A percentile compares a stretch with the other conserved stretches of the same genome.
Evolutionary conservation across 1,140 invertebrate species (phyloP).

Genomic region (Bathynomus jamesi): DNA sequence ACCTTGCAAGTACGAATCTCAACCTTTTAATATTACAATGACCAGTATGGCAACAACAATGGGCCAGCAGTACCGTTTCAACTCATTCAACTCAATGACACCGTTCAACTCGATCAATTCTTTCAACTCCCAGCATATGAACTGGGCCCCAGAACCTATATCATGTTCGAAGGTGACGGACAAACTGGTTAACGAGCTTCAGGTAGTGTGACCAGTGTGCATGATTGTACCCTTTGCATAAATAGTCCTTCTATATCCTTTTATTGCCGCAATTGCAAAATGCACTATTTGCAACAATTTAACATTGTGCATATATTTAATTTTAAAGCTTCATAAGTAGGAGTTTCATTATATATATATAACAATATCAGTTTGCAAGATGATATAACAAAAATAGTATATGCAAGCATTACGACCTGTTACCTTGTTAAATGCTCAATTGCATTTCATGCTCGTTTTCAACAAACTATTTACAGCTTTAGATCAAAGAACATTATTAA

Average conservation of each 20-base stretch:
- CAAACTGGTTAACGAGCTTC: conserved; percentile 74
- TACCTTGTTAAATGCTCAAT: no score
- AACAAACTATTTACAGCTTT: no score
- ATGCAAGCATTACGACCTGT: no score
- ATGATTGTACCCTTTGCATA: conserved; percentile 27
- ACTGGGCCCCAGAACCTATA: conserved; percentile 35
- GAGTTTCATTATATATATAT: no score
- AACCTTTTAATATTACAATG: conserved; percentile 35
- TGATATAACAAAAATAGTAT: no score
- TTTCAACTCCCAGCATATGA: conserved; percentile 33
- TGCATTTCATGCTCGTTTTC: no score
- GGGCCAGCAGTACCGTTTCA: conserved; percentile 35
- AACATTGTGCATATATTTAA: no score
- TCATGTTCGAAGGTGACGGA: conserved; percentile 50
- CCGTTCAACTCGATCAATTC: conserved; percentile 30
- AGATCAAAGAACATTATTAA: no score
- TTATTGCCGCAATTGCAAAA: background rate
- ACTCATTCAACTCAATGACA: conserved; percentile 36
- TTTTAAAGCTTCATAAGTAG: no score
- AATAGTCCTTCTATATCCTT: background rate
- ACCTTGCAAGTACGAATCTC: background rate
- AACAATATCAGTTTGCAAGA: no score
- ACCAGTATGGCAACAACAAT: conserved; percentile 40
- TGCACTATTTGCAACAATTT: no score
- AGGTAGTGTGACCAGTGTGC: conserved; percentile 51